Evolutionary conservation across 2,888 invertebrate genomes (phyloP).

Genomic region (Thalpophila matura): DNA sequence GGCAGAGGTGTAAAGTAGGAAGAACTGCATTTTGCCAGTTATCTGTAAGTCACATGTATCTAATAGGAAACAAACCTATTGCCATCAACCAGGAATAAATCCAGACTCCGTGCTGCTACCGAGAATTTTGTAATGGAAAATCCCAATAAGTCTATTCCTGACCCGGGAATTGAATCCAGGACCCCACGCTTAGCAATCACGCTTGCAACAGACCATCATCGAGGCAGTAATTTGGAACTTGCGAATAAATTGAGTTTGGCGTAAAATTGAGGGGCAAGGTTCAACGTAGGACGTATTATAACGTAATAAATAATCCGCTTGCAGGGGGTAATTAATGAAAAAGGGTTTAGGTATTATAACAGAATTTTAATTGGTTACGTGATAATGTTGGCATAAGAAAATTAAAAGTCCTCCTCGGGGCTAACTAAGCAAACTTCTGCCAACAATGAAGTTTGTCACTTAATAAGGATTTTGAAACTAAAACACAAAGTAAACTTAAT

Average conservation of each 20-base stretch:
- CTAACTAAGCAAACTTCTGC: conserved; percentile 63
- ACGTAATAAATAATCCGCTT: conserved; percentile 72
- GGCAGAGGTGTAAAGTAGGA: no score
- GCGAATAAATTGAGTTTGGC: conserved; percentile 7
- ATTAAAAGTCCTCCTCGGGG: conserved; percentile 69
- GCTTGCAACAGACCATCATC: no score
- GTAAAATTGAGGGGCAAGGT: conserved; percentile 24
- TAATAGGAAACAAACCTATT: no score
- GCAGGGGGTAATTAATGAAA: conserved; percentile 74
- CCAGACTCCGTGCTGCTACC: no score
- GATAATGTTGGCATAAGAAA: conserved; percentile 77
- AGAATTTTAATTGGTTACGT: conserved; percentile 81
- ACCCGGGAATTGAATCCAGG: no score
- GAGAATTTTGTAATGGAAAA: no score
- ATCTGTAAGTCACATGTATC: no score
- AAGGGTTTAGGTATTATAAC: conserved; percentile 68
- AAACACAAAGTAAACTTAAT: conserved; percentile 30
- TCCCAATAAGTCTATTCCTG: no score
- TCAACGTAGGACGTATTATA: conserved; percentile 60
- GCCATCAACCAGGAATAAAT: no score
- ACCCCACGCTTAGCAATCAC: no score
- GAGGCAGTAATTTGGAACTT: conserved; percentile 22
- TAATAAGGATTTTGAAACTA: conserved; percentile 39
- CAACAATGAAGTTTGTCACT: conserved; percentile 56
- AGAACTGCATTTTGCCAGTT: no score